phyloP scores from a whole-genome alignment of 2,113 vertebrate genomes.

The Mus pahari region DNA sequence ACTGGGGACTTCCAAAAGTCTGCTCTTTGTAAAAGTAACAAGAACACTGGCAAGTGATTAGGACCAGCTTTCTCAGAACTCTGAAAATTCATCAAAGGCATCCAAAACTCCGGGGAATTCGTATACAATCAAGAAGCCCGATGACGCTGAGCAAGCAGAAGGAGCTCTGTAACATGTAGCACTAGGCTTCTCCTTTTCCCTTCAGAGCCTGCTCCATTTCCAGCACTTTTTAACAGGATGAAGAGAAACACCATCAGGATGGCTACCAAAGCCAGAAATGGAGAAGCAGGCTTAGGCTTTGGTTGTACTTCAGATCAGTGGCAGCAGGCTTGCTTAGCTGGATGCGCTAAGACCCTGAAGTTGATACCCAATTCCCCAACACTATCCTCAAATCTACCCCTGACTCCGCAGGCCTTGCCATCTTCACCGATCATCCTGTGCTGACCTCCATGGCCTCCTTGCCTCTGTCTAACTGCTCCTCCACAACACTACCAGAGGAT shows the following conservation, averaged over 20 bases:
- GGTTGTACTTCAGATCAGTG: neutral
- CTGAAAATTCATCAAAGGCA: neutral
- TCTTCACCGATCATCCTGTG: neutral
- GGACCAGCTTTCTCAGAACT: neutral
- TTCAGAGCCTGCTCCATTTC: neutral
- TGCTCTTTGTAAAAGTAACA: neutral
- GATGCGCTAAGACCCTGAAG: neutral
- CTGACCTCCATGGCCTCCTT: neutral
- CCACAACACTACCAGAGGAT: neutral
- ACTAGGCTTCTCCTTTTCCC: neutral
- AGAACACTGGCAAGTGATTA: neutral
- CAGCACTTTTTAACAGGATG: neutral
- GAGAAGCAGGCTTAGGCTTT: neutral
- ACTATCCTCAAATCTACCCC: neutral
- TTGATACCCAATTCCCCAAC: neutral
- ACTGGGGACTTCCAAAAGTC: neutral
- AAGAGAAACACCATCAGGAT: neutral
- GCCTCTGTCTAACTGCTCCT: neutral
- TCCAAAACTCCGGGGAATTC: neutral
- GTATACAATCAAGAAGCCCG: neutral
- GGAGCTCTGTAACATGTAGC: neutral
- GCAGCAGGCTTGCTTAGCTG: neutral
- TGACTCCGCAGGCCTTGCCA: neutral
- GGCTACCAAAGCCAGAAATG: no score
- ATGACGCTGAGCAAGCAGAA: neutral